These are phyloP conservation scores for Planococcus citri DNA, from an alignment of 1,140 invertebrate genomes.

Conservation along the genomic window DNA sequence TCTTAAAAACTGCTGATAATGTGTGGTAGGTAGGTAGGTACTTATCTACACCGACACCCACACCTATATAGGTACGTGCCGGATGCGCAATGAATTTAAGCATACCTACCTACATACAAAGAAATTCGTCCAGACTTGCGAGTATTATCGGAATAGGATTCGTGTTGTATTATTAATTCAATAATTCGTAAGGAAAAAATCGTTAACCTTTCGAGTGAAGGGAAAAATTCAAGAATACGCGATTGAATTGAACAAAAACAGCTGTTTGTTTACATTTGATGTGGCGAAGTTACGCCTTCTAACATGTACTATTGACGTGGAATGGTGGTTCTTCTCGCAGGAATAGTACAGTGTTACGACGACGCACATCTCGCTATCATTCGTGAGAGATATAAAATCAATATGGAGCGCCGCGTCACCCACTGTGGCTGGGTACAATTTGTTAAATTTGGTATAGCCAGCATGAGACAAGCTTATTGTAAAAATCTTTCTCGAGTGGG, in stretches of 20 bases:
- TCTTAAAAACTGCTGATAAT: no score
- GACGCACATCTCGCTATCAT: neutral
- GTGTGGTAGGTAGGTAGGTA: no score
- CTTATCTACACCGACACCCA: no score
- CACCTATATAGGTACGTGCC: no score
- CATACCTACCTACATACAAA: no score
- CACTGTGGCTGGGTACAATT: neutral
- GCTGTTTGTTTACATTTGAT: constrained; percentile 6
- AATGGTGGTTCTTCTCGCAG: neutral
- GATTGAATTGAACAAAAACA: neutral
- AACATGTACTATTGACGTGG: neutral
- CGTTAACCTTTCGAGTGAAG: no score
- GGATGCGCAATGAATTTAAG: no score
- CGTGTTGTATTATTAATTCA: no score
- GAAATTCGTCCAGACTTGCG: no score
- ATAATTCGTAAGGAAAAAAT: no score
- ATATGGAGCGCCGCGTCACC: neutral
- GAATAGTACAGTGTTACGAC: neutral
- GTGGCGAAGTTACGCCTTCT: neutral
- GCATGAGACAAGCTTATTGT: neutral
- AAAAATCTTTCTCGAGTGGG: neutral
- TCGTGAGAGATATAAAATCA: neutral
- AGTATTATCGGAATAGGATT: no score
- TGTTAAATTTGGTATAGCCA: neutral
- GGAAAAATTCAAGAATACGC: no score